phyloP scores from a whole-genome alignment of 2,113 vertebrate genomes.

The Passer montanus region DNA sequence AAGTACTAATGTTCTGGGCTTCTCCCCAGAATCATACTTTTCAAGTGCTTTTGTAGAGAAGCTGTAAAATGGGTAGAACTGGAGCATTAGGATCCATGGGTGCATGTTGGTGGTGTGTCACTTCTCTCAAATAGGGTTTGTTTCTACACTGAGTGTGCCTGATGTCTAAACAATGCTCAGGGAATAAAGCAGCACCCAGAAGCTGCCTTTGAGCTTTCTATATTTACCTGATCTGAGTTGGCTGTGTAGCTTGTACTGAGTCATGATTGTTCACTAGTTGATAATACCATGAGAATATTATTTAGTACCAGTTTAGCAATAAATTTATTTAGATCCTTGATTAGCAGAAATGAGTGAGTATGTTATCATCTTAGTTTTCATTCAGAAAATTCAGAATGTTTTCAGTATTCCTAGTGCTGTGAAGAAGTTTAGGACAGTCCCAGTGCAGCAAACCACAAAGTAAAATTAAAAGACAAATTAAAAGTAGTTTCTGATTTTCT shows the following conservation, averaged over 20 bases:
- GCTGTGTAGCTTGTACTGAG: background rate
- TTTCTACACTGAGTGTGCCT: background rate
- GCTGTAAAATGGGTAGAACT: background rate
- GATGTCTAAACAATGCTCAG: background rate
- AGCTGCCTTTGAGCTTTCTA: background rate
- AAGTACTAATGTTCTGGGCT: background rate
- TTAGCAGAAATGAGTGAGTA: background rate
- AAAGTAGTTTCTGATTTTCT: background rate
- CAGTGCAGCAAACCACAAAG: background rate
- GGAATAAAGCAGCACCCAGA: background rate
- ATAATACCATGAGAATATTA: background rate
- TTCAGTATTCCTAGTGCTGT: background rate
- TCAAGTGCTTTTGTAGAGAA: background rate
- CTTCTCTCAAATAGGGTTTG: background rate
- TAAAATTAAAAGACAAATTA: background rate
- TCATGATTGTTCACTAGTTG: background rate
- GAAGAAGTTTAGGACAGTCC: background rate
- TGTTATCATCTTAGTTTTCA: background rate
- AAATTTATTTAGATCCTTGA: background rate
- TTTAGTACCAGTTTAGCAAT: background rate
- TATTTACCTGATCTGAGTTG: background rate
- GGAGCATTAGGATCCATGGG: background rate
- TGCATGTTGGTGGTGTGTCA: background rate
- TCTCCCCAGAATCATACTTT: background rate
- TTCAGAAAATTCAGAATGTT: background rate